Evolutionary conservation across 2,113 vertebrate species (phyloP).

Genomic region (Blennius ocellaris): DNA sequence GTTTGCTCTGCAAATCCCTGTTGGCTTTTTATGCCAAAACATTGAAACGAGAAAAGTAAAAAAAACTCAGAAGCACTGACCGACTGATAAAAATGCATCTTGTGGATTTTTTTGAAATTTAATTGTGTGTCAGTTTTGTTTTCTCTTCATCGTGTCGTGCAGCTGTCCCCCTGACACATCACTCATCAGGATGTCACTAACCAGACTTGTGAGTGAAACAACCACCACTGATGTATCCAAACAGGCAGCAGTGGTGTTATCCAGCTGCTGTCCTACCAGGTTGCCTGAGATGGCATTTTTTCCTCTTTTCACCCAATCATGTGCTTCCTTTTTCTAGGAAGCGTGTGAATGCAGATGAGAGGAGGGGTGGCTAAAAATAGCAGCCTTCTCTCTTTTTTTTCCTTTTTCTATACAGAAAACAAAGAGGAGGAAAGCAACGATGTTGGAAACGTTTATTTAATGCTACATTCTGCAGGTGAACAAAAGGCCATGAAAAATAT

Average conservation of each 20-base stretch:
- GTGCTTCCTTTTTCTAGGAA: constrained; percentile 67
- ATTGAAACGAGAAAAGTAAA: neutral
- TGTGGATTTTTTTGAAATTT: neutral
- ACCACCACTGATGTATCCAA: neutral
- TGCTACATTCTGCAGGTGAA: constrained; percentile 59
- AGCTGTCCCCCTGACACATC: neutral
- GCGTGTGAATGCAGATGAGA: constrained; percentile 72
- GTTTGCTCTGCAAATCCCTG: constrained; percentile 4
- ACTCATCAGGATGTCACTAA: neutral
- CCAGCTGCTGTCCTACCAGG: constrained; percentile 38
- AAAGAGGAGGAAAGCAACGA: constrained; percentile 28
- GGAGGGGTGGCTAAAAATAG: constrained; percentile 73
- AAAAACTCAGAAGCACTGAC: neutral
- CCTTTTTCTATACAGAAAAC: constrained; percentile 38
- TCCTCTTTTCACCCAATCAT: constrained; percentile 63
- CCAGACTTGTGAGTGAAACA: neutral
- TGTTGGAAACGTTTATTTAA: constrained; percentile 22
- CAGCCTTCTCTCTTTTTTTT: constrained; percentile 34
- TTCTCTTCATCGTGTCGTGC: neutral
- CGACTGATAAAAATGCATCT: neutral
- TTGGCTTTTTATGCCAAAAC: neutral
- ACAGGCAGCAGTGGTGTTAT: constrained; percentile 3
- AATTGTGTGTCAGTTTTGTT: too few species aligned
- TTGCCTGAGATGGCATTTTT: constrained; percentile 56
- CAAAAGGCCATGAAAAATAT: neutral